phyloP scores from a whole-genome alignment of 2,888 invertebrate genomes.

The Anagyrus pseudococci region DNA sequence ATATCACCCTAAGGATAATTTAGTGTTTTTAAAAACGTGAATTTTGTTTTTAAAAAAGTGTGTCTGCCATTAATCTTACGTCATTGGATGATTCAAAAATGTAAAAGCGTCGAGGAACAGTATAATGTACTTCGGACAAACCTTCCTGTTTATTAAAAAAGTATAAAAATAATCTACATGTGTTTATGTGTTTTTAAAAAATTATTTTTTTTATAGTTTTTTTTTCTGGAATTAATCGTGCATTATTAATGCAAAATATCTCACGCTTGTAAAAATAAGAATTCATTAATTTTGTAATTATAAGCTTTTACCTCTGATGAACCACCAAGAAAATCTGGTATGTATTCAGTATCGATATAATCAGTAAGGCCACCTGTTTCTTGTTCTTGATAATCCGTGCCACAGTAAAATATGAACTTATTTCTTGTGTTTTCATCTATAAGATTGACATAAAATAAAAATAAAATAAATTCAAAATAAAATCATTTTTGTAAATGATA shows the following conservation, averaged over 20 bases:
- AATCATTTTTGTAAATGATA: slow-evolving; percentile 3
- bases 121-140: slow-evolving; percentile 55
- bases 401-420: slow-evolving; percentile 91
- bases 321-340: slow-evolving; percentile 94
- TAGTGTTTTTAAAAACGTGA: slow-evolving; percentile 25
- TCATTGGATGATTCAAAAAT: slow-evolving; percentile 55
- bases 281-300: neutral
- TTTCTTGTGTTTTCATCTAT: slow-evolving; percentile 90
- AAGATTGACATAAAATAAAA: slow-evolving; percentile 30
- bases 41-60: slow-evolving; percentile 13
- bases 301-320: slow-evolving; percentile 74
- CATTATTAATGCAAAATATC: neutral
- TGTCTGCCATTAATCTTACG: slow-evolving; percentile 49
- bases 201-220: neutral
- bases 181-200: neutral
- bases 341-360: slow-evolving; percentile 82
- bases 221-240: no score
- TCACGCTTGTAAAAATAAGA: neutral
- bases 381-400: slow-evolving; percentile 79
- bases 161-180: slow-evolving; percentile 1
- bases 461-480: neutral
- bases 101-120: slow-evolving; percentile 60
- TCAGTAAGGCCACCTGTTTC: slow-evolving; percentile 81
- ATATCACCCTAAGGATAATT: slow-evolving; percentile 22
- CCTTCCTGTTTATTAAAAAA: slow-evolving; percentile 54